Base-by-base conservation (phyloP, 2,888 invertebrate genomes). In the Drosophila pseudotalamancana region DNA sequence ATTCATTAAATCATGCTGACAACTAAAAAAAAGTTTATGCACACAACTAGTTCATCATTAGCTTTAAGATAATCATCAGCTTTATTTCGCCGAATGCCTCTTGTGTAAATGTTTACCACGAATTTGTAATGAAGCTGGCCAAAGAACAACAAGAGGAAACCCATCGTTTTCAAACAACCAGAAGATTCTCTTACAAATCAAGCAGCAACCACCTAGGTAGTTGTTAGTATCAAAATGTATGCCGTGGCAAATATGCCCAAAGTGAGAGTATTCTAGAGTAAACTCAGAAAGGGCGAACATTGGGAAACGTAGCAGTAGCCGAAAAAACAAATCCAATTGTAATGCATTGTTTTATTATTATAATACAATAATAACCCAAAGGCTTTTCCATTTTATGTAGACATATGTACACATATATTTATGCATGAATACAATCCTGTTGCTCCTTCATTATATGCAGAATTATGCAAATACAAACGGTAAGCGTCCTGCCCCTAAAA, bases 31-130 rank as follows among this genome's bases (percentile, higher is more conserved):
- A 53, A 25, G 37, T 16, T 31, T n/a, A 35, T 27, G 48, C 43
- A 48, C n/a, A 46, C 50, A 51, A 39, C 2, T 29, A 55, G 34
- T 2, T 27, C 21, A 29, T 6, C 42, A 27, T 8, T 23, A 60
- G 29, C 37, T 39, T 27, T 31, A 49, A 18, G 40, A 42, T 21
- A 43, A 35, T 29, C 48, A 54, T n/a, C 31, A 39, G 25, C 34
- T 35, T 40, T 45, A 65, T 32, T 42, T 60, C 37, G 50, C n/a
- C n/a, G n/a, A n/a, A 53, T 60, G 60, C 74, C 81, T 85, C 72
- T 85, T 82, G 86, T 82, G 64, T 61, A 82, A 82, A 82, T 82
- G 70, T 87, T 82, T 82, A 85, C 79, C 64, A 61, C 72, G 88
- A 78, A 87, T 87, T 85, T 75, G 68, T 72, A 81, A 87, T 77